These are phyloP conservation scores for Gandaritis pyraliata DNA, from an alignment of 2,888 invertebrate genomes.

Conservation along the genomic window DNA sequence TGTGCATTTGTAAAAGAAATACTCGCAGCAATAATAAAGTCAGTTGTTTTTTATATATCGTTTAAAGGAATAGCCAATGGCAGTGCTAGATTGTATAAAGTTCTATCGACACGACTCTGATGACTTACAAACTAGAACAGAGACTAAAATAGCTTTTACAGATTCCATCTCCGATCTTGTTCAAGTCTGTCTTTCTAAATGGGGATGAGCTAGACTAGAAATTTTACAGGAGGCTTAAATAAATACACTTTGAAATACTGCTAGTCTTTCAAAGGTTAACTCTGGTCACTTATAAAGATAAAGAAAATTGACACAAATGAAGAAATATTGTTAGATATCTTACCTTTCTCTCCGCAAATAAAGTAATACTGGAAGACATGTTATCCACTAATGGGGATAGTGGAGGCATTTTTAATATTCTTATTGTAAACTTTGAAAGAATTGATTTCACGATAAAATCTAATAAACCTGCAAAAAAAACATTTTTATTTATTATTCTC, in stretches of 20 bases:
- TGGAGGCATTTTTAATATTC: slow-evolving; percentile 12
- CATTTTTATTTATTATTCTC: no score
- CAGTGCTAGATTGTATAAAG: not conserved
- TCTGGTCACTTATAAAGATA: no score
- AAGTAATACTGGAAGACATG: slow-evolving; percentile 38
- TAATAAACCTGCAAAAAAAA: slow-evolving; percentile 15
- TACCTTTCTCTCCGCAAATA: slow-evolving; percentile 42
- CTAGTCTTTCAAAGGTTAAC: no score
- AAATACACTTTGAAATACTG: no score
- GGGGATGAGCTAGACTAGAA: not conserved
- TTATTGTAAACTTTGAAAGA: slow-evolving; percentile 28
- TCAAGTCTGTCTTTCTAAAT: slow-evolving; percentile 3
- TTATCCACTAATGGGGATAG: not conserved
- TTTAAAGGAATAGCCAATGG: not conserved
- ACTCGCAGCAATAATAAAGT: no score
- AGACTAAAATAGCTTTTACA: slow-evolving; percentile 3
- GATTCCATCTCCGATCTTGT: not conserved
- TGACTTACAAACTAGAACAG: slow-evolving; percentile 5
- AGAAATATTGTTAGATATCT: slow-evolving; percentile 12
- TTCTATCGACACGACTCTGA: not conserved
- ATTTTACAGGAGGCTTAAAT: not conserved
- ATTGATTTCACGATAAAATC: slow-evolving; percentile 30
- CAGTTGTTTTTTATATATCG: no score
- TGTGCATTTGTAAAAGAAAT: no score
- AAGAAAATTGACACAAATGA: not conserved